phyloP scores from a whole-genome alignment of 2,797 vertebrate genomes.

The Toxotes lorentzi region DNA sequence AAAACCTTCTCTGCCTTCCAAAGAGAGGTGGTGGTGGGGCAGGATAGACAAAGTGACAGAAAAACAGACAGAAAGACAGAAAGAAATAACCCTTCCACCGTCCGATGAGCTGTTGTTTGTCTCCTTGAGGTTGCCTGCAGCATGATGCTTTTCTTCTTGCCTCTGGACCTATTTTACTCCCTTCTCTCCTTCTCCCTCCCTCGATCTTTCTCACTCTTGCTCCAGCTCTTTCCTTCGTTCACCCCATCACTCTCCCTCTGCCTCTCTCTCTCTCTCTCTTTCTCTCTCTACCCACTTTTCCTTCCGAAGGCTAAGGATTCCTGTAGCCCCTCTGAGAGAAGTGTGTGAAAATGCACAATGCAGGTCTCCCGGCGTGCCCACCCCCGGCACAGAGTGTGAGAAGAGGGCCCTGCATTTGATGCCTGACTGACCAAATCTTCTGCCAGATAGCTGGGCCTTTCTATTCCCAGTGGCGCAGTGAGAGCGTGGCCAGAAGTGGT shows the following conservation, averaged over 20 bases:
- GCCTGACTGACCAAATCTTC: constrained; percentile 91
- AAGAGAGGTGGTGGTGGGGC: constrained; percentile 28
- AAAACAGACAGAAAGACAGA: constrained; percentile 17
- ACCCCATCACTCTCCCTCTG: constrained; percentile 51
- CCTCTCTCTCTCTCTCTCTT: constrained; percentile 33
- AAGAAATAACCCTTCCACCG: constrained; percentile 23
- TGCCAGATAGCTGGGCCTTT: constrained; percentile 85
- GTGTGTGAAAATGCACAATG: constrained; percentile 87
- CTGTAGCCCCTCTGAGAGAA: constrained; percentile 77
- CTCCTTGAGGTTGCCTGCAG: constrained; percentile 51
- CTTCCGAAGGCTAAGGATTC: constrained; percentile 77
- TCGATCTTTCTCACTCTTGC: constrained; percentile 52
- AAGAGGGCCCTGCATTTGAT: constrained; percentile 89
- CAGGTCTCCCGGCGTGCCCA: constrained; percentile 77
- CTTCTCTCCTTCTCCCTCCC: constrained; percentile 50
- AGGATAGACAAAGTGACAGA: constrained; percentile 13
- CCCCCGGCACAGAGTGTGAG: constrained; percentile 85
- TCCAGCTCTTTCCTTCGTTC: constrained; percentile 39
- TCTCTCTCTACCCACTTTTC: constrained; percentile 67
- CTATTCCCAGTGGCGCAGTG: constrained; percentile 87
- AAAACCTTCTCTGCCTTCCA: constrained; percentile 65
- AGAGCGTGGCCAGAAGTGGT: constrained; percentile 88
- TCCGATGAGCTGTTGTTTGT: constrained; percentile 56
- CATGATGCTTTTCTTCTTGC: constrained; percentile 72
- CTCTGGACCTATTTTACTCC: constrained; percentile 64